Evolutionary conservation across 2,888 invertebrate species (phyloP).

Genomic region (Ochlodes sylvanus): DNA sequence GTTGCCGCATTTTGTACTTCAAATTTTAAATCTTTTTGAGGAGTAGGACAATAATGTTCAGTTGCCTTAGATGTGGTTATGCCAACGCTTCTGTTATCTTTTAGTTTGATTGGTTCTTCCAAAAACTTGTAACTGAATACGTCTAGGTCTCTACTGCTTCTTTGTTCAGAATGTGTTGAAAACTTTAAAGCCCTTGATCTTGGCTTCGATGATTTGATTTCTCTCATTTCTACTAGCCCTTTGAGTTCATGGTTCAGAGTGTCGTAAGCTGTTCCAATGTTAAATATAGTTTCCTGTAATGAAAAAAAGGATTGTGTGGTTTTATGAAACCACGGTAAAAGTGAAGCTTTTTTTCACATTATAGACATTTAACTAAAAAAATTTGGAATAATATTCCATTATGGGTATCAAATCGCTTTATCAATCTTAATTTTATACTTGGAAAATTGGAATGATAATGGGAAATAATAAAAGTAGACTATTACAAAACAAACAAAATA

Average conservation of each 20-base stretch:
- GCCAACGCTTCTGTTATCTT: constrained; percentile 1
- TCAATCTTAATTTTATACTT: too few relatives aligned
- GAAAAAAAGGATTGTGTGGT: not conserved
- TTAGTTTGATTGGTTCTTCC: constrained; percentile 18
- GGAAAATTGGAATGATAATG: too few relatives aligned
- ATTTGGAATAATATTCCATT: too few relatives aligned
- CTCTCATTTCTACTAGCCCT: constrained; percentile 44
- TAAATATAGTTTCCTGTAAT: constrained; percentile 61
- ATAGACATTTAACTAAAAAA: too few relatives aligned
- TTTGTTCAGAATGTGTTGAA: not conserved
- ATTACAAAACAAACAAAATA: too few relatives aligned
- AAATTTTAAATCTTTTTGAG: not conserved
- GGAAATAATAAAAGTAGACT: too few relatives aligned
- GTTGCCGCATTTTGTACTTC: constrained; percentile 50
- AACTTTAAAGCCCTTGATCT: not conserved
- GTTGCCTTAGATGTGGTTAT: not conserved
- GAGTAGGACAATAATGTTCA: not conserved
- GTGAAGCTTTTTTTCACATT: too few relatives aligned
- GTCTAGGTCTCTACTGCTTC: constrained; percentile 27
- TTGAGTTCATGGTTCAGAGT: constrained; percentile 58
- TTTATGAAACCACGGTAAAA: too few relatives aligned
- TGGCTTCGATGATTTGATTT: constrained; percentile 9
- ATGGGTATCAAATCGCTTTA: too few relatives aligned
- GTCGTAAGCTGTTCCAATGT: constrained; percentile 64
- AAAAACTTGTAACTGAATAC: constrained; percentile 6